Base-by-base conservation (phyloP, 2,797 vertebrate species). In the Diplodus sargus region DNA sequence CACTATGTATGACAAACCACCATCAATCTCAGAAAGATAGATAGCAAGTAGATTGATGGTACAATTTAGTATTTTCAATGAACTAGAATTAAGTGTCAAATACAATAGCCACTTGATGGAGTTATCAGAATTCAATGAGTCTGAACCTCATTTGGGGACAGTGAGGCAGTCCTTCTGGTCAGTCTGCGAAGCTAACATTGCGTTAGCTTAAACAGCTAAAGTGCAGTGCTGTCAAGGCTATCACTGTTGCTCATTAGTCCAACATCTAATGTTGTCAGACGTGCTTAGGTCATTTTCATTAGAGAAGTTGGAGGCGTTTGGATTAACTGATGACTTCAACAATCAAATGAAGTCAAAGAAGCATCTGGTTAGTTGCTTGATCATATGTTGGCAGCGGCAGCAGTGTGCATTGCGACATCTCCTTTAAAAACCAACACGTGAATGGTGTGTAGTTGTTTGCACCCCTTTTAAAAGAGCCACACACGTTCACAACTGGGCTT, bases 401-500 rank as follows among this genome's bases (percentile, higher is more conserved):
- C 13, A 2, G 20, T 11, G 28, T 53, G 30, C 20, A 16, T 48
- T 30, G 23, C 4, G 66, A 25, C 53, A 63, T 73, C 23, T 59
- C 30, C 43, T 42, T 60, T 22, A 39, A 63, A 42, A 63, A 34
- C n/a, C n/a, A 22, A 34, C 45, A 25, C 10, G 16, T 43, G 30
- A 76, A 18, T 49, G 22, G 15, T 28, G 52, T 52, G 34, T 34
- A 25, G 58, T 49, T 64, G 48, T 70, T 59, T 64, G 28, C 47
- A 48, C 34, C 17, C 17, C 63, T 56, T 71, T 57, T 17, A 61
- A 30, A 60, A 42, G 45, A 57, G 60, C 42, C 67, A 56, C 65
- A 70, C 57, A 78, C 34, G 62, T 71, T 62, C 69, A 83, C 71
- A 79, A 82, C 76, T 82, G 85, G 68, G 39, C 13, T 60, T 52